Percentiles rank a stretch among this genome's conserved stretches.
Evolutionary conservation across 2,113 vertebrate species (phyloP).

Genomic region (Indicator indicator): DNA sequence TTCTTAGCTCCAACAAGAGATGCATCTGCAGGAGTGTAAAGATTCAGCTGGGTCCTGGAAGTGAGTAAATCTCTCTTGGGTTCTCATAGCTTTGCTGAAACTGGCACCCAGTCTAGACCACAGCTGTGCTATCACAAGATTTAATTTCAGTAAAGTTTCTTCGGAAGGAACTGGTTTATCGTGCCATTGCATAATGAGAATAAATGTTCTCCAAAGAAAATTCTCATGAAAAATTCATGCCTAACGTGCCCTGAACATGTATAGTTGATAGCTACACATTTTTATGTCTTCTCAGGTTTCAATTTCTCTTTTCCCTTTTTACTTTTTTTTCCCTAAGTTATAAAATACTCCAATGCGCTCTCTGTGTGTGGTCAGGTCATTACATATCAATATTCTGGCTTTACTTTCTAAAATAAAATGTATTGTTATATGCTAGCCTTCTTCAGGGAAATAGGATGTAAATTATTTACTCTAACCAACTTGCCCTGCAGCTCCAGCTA

Average conservation of each 20-base stretch:
- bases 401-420: background rate
- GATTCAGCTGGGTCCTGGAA: background rate
- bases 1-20: background rate
- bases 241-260: background rate
- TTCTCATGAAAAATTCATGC: slow-evolving; percentile 41
- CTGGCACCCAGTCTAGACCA: slow-evolving; percentile 32
- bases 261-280: slow-evolving; percentile 2
- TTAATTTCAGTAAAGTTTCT: slow-evolving; percentile 41
- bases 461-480: background rate
- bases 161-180: slow-evolving; percentile 44
- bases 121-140: slow-evolving; percentile 44
- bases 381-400: background rate
- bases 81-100: slow-evolving; percentile 24
- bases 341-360: background rate
- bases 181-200: slow-evolving; percentile 12
- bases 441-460: background rate
- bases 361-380: background rate
- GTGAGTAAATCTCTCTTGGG: slow-evolving; percentile 45
- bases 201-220: slow-evolving; percentile 5
- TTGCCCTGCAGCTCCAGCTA: background rate
- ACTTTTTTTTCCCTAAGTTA: background rate
- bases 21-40: slow-evolving; percentile 24
- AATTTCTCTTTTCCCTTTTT: background rate
- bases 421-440: background rate
- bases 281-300: background rate